Conservation (phyloP, 2,113 vertebrate species). For the Myanophis thanlyinensis region DNA sequence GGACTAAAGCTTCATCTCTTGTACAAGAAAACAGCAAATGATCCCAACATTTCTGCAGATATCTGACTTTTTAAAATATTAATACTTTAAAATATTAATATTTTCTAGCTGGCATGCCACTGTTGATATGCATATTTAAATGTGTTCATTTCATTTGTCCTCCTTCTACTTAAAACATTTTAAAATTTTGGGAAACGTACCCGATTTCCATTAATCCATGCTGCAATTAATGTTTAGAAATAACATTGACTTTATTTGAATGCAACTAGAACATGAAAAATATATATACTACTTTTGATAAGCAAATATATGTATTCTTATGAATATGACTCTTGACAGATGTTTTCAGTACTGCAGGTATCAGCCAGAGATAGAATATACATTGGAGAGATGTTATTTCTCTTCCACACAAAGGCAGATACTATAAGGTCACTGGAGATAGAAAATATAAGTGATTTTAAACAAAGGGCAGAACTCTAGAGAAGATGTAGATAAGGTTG, state of each 20-base stretch:
- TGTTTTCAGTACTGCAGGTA: no score
- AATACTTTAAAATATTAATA: no score
- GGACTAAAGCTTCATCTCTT: background rate
- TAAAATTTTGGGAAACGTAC: background rate
- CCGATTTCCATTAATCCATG: background rate
- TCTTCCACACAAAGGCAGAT: no score
- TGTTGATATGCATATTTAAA: background rate
- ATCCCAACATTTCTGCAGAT: background rate
- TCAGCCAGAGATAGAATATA: no score
- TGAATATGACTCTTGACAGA: no score
- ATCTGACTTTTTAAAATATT: background rate
- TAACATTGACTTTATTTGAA: background rate
- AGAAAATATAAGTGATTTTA: no score
- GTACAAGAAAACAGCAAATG: fast-evolving
- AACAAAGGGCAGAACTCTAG: no score
- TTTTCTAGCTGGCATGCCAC: background rate
- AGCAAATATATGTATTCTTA: no score
- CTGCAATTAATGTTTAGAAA: background rate
- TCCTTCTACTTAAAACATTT: background rate
- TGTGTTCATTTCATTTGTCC: background rate
- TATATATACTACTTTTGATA: no score
- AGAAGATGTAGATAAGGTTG: no score
- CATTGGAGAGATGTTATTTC: no score
- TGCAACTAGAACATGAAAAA: background rate
- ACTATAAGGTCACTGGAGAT: no score